Evolutionary conservation across 2,888 invertebrate genomes (phyloP).

Genomic region (Ectropis crepuscularia): DNA sequence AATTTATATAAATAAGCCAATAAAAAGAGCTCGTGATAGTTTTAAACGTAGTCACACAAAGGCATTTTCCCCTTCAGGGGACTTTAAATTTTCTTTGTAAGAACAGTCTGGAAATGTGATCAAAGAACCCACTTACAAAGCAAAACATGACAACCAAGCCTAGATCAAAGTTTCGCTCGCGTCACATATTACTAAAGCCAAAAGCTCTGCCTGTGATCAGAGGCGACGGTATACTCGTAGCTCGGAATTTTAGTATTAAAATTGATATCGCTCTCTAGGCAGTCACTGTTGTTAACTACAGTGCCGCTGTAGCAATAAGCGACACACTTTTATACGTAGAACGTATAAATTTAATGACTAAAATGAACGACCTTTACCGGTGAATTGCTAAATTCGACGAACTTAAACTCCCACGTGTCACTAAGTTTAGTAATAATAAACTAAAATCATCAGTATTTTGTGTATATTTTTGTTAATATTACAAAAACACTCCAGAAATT

Average conservation of each 20-base stretch:
- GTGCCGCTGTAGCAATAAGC: too few species aligned
- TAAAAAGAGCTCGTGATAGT: not conserved
- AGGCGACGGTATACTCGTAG: not conserved
- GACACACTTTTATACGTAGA: too few species aligned
- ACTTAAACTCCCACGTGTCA: too few species aligned
- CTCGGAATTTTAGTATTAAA: not conserved
- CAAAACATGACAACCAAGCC: slow-evolving; percentile 13
- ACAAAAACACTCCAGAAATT: too few species aligned
- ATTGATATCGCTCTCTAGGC: not conserved
- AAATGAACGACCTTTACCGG: too few species aligned
- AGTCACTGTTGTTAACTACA: too few species aligned
- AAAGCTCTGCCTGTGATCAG: not conserved
- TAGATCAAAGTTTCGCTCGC: slow-evolving; percentile 9
- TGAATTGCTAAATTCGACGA: too few species aligned
- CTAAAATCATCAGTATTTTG: too few species aligned
- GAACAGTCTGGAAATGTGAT: slow-evolving; percentile 7
- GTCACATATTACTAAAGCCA: slow-evolving; percentile 2
- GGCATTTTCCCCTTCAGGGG: slow-evolving; percentile 4
- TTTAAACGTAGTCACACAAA: slow-evolving; percentile 3
- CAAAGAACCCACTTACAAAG: slow-evolving; percentile 12
- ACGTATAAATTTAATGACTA: too few species aligned
- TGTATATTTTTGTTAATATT: too few species aligned
- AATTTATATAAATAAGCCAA: too few species aligned
- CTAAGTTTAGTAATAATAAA: too few species aligned
- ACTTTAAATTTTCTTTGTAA: slow-evolving; percentile 9